phyloP scores from a whole-genome alignment of 2,797 vertebrate species.

The Hemibagrus guttatus region DNA sequence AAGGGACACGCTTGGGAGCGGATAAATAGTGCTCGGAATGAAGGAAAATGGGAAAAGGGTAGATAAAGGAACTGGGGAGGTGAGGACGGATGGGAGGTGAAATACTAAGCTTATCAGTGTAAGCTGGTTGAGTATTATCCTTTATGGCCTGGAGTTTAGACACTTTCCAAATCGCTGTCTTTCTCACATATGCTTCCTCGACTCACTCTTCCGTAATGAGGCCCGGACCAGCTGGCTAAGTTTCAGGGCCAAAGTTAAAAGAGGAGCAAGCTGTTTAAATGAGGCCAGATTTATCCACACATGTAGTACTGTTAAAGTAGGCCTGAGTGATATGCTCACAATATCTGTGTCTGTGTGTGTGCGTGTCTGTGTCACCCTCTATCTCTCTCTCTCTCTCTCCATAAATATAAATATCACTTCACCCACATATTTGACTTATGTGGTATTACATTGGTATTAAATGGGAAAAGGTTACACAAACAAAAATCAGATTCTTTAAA shows the following conservation, averaged over 20 bases:
- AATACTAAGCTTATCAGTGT: slow-evolving; percentile 42
- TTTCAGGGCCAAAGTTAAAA: slow-evolving; percentile 33
- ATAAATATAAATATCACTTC: too few relatives aligned
- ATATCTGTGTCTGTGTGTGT: not conserved
- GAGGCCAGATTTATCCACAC: slow-evolving; percentile 9
- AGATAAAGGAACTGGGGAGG: slow-evolving; percentile 51
- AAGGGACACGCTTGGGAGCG: slow-evolving; percentile 53
- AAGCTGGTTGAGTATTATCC: slow-evolving; percentile 34
- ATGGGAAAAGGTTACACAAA: too few relatives aligned
- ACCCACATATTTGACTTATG: too few relatives aligned
- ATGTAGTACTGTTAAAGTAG: slow-evolving; percentile 22
- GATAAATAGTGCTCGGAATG: slow-evolving; percentile 21
- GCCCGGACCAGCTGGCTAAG: slow-evolving; percentile 17
- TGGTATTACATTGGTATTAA: too few relatives aligned
- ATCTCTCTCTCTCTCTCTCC: too few relatives aligned
- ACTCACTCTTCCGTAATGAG: slow-evolving; percentile 27
- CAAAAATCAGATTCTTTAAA: too few relatives aligned
- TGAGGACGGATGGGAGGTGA: slow-evolving; percentile 36
- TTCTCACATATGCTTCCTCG: slow-evolving; percentile 35
- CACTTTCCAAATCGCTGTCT: slow-evolving; percentile 23
- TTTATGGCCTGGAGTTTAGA: slow-evolving; percentile 29
- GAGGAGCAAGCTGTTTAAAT: slow-evolving; percentile 20
- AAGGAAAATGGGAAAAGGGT: slow-evolving; percentile 23
- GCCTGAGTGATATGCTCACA: not conserved
- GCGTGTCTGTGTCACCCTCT: too few relatives aligned